These are phyloP conservation scores for Zaprionus capensis DNA, from an alignment of 1,140 invertebrate genomes.

Conservation along the genomic window DNA sequence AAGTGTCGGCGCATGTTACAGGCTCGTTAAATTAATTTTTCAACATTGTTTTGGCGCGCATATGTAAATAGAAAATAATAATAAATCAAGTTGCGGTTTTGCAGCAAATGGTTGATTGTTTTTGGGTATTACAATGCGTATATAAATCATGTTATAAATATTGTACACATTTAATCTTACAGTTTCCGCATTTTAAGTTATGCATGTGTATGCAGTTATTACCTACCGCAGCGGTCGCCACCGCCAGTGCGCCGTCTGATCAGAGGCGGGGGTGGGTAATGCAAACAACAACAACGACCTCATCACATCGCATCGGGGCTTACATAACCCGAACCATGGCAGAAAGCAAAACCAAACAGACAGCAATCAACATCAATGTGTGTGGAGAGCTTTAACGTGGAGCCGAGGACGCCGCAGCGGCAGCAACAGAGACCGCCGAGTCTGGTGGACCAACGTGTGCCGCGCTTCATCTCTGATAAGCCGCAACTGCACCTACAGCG, in stretches of 20 bases:
- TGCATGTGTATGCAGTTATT: slow-evolving; percentile 23
- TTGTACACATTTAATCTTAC: slow-evolving; percentile 7
- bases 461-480: slow-evolving; percentile 78
- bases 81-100: not conserved
- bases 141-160: slow-evolving; percentile 13
- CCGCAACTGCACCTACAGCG: slow-evolving; percentile 72
- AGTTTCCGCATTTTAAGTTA: slow-evolving; percentile 15
- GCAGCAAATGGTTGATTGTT: not conserved
- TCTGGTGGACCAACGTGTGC: slow-evolving; percentile 71
- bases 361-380: slow-evolving; percentile 67
- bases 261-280: slow-evolving; percentile 27
- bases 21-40: not conserved
- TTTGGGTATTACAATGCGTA: not conserved
- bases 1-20: not conserved
- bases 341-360: slow-evolving; percentile 56
- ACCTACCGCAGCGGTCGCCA: slow-evolving; percentile 68
- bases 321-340: slow-evolving; percentile 59
- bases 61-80: slow-evolving; percentile 7
- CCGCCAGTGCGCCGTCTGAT: not conserved
- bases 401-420: slow-evolving; percentile 20
- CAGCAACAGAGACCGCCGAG: slow-evolving; percentile 20
- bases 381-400: slow-evolving; percentile 41
- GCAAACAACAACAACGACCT: slow-evolving; percentile 47
- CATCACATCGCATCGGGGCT: slow-evolving; percentile 35
- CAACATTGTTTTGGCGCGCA: slow-evolving; percentile 34